Percentiles rank a stretch among this genome's conserved stretches.
Evolutionary conservation across 2,888 invertebrate species (phyloP).

Genomic region (Eucera pruinosa): DNA sequence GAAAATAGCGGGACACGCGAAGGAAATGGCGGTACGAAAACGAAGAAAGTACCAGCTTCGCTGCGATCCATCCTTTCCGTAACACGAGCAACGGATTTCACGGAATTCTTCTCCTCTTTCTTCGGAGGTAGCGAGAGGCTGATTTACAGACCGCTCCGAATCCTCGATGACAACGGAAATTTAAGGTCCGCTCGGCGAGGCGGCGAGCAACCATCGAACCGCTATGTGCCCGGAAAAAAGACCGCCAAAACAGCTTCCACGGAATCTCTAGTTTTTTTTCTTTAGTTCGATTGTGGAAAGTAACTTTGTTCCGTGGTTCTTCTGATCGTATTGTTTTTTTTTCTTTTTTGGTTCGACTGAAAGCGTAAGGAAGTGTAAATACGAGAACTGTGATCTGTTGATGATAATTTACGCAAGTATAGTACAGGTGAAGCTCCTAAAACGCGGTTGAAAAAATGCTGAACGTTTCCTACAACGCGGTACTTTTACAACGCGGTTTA

Average conservation of each 20-base stretch:
- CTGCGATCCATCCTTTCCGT: not conserved
- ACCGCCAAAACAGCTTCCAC: not conserved
- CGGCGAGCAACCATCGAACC: constrained; percentile 19
- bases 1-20: not conserved
- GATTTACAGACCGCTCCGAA: constrained; percentile 45
- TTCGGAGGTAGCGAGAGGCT: constrained; percentile 6
- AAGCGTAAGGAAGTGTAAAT: no score
- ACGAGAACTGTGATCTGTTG: no score
- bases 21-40: not conserved
- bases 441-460: no score
- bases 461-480: no score
- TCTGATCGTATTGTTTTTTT: not conserved
- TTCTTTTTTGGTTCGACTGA: no score
- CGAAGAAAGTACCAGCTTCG: not conserved
- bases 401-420: no score
- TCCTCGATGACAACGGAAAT: constrained; percentile 48
- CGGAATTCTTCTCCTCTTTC: constrained; percentile 26
- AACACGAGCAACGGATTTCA: not conserved
- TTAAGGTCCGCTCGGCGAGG: constrained; percentile 25
- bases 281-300: not conserved
- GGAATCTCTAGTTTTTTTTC: constrained; percentile 12
- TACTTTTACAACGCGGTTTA: no score
- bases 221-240: constrained; percentile 27
- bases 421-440: no score
- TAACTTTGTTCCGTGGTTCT: not conserved